Percentiles rank a stretch among this genome's conserved stretches.
Evolutionary conservation across 2,113 vertebrate genomes (phyloP).

Genomic region (Sylvia atricapilla): DNA sequence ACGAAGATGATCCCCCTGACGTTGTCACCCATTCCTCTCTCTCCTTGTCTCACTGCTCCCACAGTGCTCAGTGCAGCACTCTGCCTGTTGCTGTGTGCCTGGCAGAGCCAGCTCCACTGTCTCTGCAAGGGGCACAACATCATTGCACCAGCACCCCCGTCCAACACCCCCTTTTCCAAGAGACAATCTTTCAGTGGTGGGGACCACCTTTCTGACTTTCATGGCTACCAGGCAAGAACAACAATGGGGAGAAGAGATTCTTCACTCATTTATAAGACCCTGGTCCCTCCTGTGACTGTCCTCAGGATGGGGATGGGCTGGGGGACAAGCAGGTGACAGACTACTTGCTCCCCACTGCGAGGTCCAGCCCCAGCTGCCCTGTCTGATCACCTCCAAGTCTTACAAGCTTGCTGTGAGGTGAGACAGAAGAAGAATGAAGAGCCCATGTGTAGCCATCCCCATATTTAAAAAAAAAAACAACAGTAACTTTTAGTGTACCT

Average conservation of each 20-base stretch:
- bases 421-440: neutral
- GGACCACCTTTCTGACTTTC: neutral
- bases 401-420: neutral
- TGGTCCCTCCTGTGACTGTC: accelerated
- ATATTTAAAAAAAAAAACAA: neutral
- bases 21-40: neutral
- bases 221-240: neutral
- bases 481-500: neutral
- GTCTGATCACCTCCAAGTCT: neutral
- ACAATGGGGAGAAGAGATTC: accelerated
- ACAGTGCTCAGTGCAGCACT: accelerated
- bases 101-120: neutral
- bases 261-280: accelerated
- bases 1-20: neutral
- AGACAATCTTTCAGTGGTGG: neutral
- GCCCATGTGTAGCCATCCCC: neutral
- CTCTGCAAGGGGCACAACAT: neutral
- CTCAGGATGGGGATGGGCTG: neutral
- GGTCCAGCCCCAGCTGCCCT: neutral
- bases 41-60: neutral
- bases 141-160: accelerated
- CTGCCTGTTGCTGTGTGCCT: neutral
- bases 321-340: neutral
- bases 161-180: neutral
- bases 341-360: accelerated